Percentiles rank a stretch among this genome's conserved stretches.
These are phyloP conservation scores for Gadopsis marmoratus DNA, from an alignment of 2,797 vertebrate genomes.

Conservation along the genomic window DNA sequence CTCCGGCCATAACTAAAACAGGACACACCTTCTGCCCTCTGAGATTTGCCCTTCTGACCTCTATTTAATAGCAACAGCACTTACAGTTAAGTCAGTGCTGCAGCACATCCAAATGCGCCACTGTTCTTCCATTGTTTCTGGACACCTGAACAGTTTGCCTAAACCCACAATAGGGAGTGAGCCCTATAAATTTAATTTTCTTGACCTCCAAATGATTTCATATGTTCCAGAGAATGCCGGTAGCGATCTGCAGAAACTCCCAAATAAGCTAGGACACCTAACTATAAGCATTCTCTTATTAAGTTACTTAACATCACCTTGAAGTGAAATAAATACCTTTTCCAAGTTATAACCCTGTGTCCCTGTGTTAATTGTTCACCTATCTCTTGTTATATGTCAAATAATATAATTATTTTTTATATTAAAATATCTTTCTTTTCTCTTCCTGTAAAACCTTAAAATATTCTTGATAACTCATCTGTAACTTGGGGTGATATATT, in stretches of 20 bases:
- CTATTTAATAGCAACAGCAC: neutral
- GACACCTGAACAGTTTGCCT: constrained; percentile 10
- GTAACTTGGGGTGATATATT: neutral
- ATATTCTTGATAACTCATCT: too few species aligned
- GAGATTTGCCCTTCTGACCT: neutral
- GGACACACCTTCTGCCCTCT: neutral
- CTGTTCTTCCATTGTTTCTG: constrained; percentile 10
- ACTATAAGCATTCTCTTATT: neutral
- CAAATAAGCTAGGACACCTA: neutral
- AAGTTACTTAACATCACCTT: neutral
- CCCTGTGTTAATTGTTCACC: too few species aligned
- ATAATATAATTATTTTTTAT: neutral
- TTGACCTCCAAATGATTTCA: constrained; percentile 20
- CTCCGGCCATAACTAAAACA: neutral
- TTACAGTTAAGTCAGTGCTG: neutral
- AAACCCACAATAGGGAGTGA: constrained; percentile 8
- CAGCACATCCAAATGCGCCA: neutral
- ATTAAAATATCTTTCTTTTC: neutral
- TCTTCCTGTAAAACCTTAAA: too few species aligned
- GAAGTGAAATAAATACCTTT: neutral
- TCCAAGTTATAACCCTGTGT: too few species aligned
- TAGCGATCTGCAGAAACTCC: neutral
- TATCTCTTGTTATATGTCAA: too few species aligned
- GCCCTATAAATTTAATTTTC: constrained; percentile 1
- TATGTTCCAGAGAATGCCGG: neutral